Conservation (phyloP, 2,888 invertebrate genomes). For the Dryocosmus kuriphilus region DNA sequence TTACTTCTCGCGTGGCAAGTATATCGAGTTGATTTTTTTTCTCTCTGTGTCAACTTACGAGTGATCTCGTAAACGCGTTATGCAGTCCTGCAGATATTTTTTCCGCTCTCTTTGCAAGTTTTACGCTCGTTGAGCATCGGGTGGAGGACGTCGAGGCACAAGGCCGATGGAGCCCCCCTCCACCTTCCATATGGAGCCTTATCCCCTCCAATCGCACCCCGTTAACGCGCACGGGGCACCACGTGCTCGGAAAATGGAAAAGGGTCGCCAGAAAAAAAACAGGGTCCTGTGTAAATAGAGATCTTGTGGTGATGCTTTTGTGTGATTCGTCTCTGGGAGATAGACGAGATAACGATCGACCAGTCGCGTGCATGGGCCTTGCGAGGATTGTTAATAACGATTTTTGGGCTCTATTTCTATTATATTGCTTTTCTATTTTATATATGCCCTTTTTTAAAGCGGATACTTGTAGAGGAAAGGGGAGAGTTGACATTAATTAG, state of each 20-base stretch:
- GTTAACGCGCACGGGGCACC: slow-evolving; percentile 52
- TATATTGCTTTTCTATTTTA: not conserved
- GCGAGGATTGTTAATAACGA: slow-evolving; percentile 46
- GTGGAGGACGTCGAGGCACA: slow-evolving; percentile 29
- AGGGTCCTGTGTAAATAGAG: slow-evolving; percentile 8
- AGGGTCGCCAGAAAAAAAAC: slow-evolving; percentile 20
- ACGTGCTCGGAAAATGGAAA: slow-evolving; percentile 51
- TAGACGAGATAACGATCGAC: slow-evolving; percentile 8
- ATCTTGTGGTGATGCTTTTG: slow-evolving; percentile 25
- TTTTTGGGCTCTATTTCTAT: not conserved
- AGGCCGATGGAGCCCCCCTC: slow-evolving; percentile 33
- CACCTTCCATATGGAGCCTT: not conserved
- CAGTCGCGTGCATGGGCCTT: slow-evolving; percentile 46
- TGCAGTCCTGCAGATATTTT: slow-evolving; percentile 31
- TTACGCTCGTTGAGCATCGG: slow-evolving; percentile 38
- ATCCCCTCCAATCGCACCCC: slow-evolving; percentile 1
- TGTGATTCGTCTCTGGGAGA: not conserved
- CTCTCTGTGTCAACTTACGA: slow-evolving; percentile 12
- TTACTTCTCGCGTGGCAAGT: slow-evolving; percentile 20
- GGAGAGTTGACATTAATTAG: no score
- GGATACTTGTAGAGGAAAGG: no score
- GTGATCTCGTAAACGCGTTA: slow-evolving; percentile 35
- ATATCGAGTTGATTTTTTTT: slow-evolving; percentile 17
- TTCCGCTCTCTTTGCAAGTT: slow-evolving; percentile 39
- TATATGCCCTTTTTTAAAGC: no score